Evolutionary conservation across 2,113 vertebrate species (phyloP).

Genomic region (Microtus pennsylvanicus): DNA sequence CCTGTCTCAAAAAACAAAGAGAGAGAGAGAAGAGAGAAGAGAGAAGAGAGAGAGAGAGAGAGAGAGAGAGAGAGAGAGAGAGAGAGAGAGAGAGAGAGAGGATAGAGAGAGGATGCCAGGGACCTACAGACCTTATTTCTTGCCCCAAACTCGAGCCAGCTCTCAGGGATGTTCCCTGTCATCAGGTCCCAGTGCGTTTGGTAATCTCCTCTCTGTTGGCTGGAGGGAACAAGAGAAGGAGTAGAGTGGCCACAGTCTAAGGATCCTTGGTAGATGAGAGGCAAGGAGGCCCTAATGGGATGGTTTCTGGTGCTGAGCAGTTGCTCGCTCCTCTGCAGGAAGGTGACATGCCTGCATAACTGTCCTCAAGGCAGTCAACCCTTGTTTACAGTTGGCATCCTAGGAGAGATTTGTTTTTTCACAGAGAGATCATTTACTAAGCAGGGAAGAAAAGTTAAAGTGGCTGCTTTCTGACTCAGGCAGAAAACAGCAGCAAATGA

Average conservation of each 20-base stretch:
- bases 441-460: too few relatives aligned
- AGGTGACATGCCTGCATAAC: not conserved
- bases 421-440: too few relatives aligned
- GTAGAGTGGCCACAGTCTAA: not conserved
- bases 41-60: too few relatives aligned
- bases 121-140: not conserved
- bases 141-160: not conserved
- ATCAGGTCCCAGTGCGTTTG: not conserved
- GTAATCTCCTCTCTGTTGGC: not conserved
- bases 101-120: too few relatives aligned
- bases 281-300: conserved; percentile 23
- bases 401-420: not conserved
- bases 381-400: not conserved
- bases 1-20: too few relatives aligned
- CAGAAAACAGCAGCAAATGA: too few relatives aligned
- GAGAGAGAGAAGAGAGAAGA: too few relatives aligned
- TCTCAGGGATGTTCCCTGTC: conserved; percentile 18
- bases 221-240: not conserved
- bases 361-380: not conserved
- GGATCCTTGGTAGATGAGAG: not conserved
- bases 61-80: too few relatives aligned
- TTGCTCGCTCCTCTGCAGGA: not conserved
- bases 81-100: too few relatives aligned
- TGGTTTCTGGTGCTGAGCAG: conserved; percentile 22
- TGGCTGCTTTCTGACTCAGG: too few relatives aligned